Base-by-base conservation (phyloP, 2,113 vertebrate species). In the Hippocampus mohnikei region DNA sequence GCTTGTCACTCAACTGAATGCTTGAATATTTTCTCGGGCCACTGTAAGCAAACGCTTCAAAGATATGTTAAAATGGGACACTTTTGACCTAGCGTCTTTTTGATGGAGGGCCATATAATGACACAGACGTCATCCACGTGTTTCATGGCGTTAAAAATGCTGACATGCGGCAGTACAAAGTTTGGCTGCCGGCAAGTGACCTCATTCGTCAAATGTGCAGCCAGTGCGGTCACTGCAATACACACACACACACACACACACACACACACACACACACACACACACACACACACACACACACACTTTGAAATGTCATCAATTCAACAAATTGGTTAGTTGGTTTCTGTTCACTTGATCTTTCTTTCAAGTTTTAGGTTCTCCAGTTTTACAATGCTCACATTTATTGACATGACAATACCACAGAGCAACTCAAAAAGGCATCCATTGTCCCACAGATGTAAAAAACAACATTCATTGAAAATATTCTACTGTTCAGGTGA, bases 61-160 rank as follows among this genome's bases (percentile, higher is more conserved):
- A 77, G 77, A 79, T 56, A 83, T 80, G 75, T 69, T 66, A 78
- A 84, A 80, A 52, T 0, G 50, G 60, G 37, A 60, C 55, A 58
- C 72, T 70, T 78, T 73, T 78, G 78, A 81, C 63, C 78, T 37
- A 27, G 33, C 67, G 37, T 72, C 58, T 53, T 66, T 73, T 81
- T 78, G 75, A 79, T 80, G 67, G 25, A 37, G 37, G 62, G 59
- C 56, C 63, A 59, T 63, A 62, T 52, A 73, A 76, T 76, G 66
- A 29, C 50, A 73, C 40, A 0, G 53, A 58, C 63, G 56, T 60
- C 60, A 64, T 61, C 59, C 21, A 3, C 27, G 66, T 71, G 42
- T 81, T 55, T 53, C 50, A 53, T 53, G 48, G 48, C 20, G 18
- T 20, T 3, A n/a, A 10, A 55, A 79, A 75, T 69, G 52, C 75